Evolutionary conservation across 2,797 vertebrate species (phyloP).

Genomic region (Urophycis tenuis): DNA sequence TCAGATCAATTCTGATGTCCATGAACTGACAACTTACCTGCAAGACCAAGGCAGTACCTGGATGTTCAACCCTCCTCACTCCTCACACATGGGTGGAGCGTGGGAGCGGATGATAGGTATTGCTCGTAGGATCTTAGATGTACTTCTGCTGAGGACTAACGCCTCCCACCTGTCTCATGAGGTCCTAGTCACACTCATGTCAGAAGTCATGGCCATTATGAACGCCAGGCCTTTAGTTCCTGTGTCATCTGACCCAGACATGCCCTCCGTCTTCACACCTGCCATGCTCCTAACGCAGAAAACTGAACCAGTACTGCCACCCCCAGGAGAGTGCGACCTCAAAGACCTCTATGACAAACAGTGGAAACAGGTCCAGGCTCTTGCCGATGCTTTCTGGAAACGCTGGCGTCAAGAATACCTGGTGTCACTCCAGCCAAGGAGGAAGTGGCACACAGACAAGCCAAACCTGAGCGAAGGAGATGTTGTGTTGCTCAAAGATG

Average conservation of each 20-base stretch:
- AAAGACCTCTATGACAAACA: too few relatives aligned
- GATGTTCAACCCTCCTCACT: constrained; percentile 13
- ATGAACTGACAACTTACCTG: constrained; percentile 4
- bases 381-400: too few relatives aligned
- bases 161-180: neutral
- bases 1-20: constrained; percentile 2
- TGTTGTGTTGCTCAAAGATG: constrained; percentile 12
- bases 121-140: neutral
- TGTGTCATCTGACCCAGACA: constrained; percentile 20
- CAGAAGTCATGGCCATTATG: constrained; percentile 10
- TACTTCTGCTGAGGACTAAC: constrained; percentile 1
- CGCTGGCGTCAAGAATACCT: too few relatives aligned
- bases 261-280: constrained; percentile 7
- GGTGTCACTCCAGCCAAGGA: neutral
- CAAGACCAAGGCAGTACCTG: constrained; percentile 10
- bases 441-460: too few relatives aligned
- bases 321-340: too few relatives aligned
- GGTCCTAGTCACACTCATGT: constrained; percentile 17
- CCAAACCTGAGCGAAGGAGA: constrained; percentile 14
- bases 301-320: neutral
- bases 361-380: too few relatives aligned
- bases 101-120: constrained; percentile 18
- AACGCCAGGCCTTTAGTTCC: constrained; percentile 16
- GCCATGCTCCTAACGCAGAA: too few relatives aligned
- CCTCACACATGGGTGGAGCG: constrained; percentile 19